Base-by-base conservation (phyloP, 2,113 vertebrate genomes). In the Prunella fulvescens region DNA sequence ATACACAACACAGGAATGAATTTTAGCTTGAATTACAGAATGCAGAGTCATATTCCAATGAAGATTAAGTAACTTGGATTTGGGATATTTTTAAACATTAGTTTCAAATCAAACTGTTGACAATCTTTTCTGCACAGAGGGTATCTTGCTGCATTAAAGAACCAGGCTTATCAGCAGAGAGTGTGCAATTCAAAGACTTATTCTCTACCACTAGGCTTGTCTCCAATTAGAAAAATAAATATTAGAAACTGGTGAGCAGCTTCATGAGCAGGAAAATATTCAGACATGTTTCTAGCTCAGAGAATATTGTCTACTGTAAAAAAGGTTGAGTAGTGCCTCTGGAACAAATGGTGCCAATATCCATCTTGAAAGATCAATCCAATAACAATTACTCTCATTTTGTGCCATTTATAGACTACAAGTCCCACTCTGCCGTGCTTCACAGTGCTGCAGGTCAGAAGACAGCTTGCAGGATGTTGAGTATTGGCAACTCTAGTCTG, bases 31-130 rank as follows among this genome's bases (percentile, higher is more conserved):
- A 92, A 78, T 79, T 95, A 83, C 53, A 53, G 78, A 72, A 86
- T 93, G 37, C n/a, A n/a, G 42, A 71, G 40, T 85, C 70, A 86
- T 64, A 85, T 64, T 79, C 48, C 86, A 88, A 50, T 79, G 57
- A 95, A 91, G 94, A 51, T 24, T 29, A 91, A 51, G 15, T 51
- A 67, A 50, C 19, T 53, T 66, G 67, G 22, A 81, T 74, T 92
- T 81, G 48, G 44, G 40, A 60, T 90, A 67, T 76, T 90, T 88
- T 96, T 78, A 91, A 96, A 96, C 53, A 77, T 42, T 48, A 54
- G 4, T 70, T 96, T 91, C 72, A 87, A 95, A 92, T 81, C n/a
- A 82, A 97, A 74, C 42, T 67, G 14, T 70, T 94, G 73, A 37
- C 7, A 40, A 44, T 51, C 33, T 79, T 81, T 80, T 64, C 65